phyloP scores from a whole-genome alignment of 2,888 invertebrate genomes.

The Ganaspis brasiliensis region DNA sequence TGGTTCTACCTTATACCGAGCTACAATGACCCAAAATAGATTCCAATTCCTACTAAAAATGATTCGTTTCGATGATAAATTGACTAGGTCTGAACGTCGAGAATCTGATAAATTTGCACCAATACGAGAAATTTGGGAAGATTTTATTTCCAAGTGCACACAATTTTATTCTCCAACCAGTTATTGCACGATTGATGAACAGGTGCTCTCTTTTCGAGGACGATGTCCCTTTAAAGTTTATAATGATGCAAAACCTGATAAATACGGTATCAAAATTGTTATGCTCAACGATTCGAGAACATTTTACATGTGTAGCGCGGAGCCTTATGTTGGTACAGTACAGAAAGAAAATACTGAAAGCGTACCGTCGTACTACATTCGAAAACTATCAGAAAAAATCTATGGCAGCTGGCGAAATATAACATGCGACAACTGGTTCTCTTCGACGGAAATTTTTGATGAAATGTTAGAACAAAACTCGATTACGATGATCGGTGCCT shows the following conservation, averaged over 20 bases:
- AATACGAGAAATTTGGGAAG: conserved; percentile 49
- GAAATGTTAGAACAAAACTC: conserved; percentile 57
- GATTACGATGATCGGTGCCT: conserved; percentile 60
- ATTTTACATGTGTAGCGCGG: conserved; percentile 53
- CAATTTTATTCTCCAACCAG: conserved; percentile 24
- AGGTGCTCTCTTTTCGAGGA: conserved; percentile 42
- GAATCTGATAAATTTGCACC: conserved; percentile 44
- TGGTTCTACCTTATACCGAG: conserved; percentile 19
- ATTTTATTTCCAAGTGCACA: conserved; percentile 42
- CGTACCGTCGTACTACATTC: conserved; percentile 56
- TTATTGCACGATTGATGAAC: conserved; percentile 41
- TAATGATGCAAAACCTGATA: conserved; percentile 56
- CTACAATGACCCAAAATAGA: conserved; percentile 26
- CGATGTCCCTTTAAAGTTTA: conserved; percentile 16
- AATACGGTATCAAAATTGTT: conserved; percentile 60
- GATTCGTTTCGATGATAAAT: conserved; percentile 45
- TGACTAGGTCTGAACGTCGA: conserved; percentile 27
- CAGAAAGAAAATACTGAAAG: no score
- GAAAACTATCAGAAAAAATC: conserved; percentile 56
- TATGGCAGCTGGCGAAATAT: conserved; percentile 54
- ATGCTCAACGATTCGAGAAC: conserved; percentile 56
- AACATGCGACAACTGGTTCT: conserved; percentile 64
- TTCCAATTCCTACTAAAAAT: conserved; percentile 37
- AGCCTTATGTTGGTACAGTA: conserved; percentile 51
- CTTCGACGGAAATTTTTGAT: conserved; percentile 55